Conservation (phyloP, 2,113 vertebrate genomes). For the Onychorhynchus coronatus region DNA sequence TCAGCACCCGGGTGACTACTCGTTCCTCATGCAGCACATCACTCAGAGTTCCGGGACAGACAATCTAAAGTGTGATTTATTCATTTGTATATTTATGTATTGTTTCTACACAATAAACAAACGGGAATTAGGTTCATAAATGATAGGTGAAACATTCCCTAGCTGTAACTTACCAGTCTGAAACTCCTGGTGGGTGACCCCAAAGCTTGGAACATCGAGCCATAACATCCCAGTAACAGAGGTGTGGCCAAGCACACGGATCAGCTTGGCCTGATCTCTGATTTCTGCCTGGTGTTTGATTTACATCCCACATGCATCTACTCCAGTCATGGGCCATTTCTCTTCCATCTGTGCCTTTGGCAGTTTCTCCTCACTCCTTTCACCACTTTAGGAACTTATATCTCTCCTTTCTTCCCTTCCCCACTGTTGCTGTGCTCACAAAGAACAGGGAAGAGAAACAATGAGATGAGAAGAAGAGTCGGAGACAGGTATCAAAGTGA, state of each 20-base stretch:
- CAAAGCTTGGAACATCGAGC: not conserved
- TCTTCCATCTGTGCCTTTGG: not conserved
- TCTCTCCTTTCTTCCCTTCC: not conserved
- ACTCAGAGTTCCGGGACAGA: not conserved
- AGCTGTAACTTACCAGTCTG: not conserved
- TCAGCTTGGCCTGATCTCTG: not conserved
- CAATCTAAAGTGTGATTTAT: accelerated
- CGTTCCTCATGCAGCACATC: not conserved
- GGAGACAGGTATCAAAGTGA: not conserved
- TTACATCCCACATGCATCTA: not conserved
- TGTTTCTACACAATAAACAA: not conserved
- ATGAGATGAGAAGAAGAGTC: not conserved
- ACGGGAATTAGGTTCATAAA: not conserved
- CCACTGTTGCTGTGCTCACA: not conserved
- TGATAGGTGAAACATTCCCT: not conserved
- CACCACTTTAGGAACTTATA: not conserved
- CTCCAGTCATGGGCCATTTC: not conserved
- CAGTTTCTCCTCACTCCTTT: not conserved
- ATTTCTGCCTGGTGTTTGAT: not conserved
- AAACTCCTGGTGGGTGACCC: not conserved
- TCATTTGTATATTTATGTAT: not conserved
- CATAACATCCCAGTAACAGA: not conserved
- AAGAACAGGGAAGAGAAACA: not conserved
- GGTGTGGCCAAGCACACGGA: not conserved
- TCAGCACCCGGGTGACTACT: not conserved